phyloP scores from a whole-genome alignment of 2,113 vertebrate species.

The Passer montanus region DNA sequence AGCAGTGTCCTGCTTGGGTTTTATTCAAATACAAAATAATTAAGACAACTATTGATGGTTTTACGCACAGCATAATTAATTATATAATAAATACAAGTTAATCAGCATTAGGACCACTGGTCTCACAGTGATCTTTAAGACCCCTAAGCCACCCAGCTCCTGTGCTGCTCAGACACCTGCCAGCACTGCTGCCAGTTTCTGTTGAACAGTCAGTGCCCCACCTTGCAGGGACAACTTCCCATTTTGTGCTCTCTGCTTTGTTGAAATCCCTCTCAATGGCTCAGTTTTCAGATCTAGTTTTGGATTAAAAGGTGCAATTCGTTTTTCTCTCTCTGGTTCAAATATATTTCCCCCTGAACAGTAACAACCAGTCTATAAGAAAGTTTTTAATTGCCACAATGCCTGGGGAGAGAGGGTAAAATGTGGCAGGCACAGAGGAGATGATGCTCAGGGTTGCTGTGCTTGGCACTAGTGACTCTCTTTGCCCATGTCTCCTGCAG shows the following conservation, averaged over 20 bases:
- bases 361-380: not conserved
- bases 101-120: not conserved
- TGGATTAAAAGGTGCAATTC: not conserved
- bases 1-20: not conserved
- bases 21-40: not conserved
- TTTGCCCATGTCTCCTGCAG: not conserved
- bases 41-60: not conserved
- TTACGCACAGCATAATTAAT: not conserved
- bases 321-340: not conserved
- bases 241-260: not conserved
- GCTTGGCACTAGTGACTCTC: not conserved
- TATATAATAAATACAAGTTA: not conserved
- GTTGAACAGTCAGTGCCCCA: not conserved
- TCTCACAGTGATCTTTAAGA: not conserved
- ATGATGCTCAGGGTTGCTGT: not conserved
- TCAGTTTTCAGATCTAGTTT: not conserved
- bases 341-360: not conserved
- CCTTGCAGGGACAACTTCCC: not conserved
- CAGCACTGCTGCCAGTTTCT: not conserved
- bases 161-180: not conserved
- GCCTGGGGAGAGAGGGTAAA: not conserved
- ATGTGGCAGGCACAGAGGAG: not conserved
- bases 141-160: not conserved
- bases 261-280: not conserved
- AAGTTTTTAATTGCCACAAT: not conserved